Conservation (phyloP, 2,888 invertebrate species). For the Tethea ocularis region DNA sequence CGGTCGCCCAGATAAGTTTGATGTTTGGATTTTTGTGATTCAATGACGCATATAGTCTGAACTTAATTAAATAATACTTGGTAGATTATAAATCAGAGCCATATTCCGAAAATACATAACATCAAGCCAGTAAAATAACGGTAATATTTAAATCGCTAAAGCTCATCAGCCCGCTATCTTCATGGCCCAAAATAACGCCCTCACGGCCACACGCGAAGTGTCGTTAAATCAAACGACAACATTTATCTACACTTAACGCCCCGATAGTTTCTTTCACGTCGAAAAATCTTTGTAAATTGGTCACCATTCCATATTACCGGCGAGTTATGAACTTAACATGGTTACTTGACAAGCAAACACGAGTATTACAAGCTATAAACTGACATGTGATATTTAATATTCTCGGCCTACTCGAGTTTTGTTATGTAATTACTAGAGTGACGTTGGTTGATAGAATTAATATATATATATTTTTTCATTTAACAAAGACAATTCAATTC, state of each 20-base stretch:
- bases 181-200: slow-evolving; percentile 28
- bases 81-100: too few relatives aligned
- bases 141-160: slow-evolving; percentile 10
- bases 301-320: slow-evolving; percentile 25
- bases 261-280: slow-evolving; percentile 33
- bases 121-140: too few relatives aligned
- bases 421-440: not conserved
- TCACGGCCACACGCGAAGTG: slow-evolving; percentile 63
- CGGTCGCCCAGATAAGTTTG: too few relatives aligned
- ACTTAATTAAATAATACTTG: too few relatives aligned
- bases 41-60: too few relatives aligned
- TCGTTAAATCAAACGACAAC: slow-evolving; percentile 69
- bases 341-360: slow-evolving; percentile 41
- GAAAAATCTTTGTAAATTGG: slow-evolving; percentile 33
- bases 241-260: slow-evolving; percentile 55
- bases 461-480: not conserved
- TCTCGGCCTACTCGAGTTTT: slow-evolving; percentile 2
- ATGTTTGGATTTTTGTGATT: too few relatives aligned
- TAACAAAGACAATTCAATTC: too few relatives aligned
- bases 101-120: too few relatives aligned
- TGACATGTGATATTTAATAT: slow-evolving; percentile 11
- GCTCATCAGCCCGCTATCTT: slow-evolving; percentile 22
- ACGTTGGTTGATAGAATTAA: not conserved
- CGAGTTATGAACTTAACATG: slow-evolving; percentile 30
- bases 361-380: slow-evolving; percentile 29